Conservation (phyloP, 2,113 vertebrate species). For the Otis tarda region DNA sequence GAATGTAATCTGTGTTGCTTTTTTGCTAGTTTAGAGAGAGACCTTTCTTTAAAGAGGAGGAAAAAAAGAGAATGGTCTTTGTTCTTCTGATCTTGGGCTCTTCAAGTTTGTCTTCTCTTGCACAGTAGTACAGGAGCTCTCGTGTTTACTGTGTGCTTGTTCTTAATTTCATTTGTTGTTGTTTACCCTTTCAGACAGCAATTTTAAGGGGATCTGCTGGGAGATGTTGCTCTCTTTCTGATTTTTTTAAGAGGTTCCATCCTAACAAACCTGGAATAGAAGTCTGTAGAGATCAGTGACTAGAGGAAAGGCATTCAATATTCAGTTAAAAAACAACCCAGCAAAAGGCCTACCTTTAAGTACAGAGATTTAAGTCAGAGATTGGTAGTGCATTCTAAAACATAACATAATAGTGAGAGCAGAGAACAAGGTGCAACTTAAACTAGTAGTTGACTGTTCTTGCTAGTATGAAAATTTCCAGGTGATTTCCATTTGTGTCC, state of each 20-base stretch:
- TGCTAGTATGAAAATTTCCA: background rate
- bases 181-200: background rate
- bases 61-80: background rate
- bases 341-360: background rate
- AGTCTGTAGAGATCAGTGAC: background rate
- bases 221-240: background rate
- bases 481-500: background rate
- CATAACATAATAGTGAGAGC: background rate
- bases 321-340: background rate
- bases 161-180: background rate
- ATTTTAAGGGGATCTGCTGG: background rate
- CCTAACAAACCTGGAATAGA: background rate
- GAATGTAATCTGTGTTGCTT: background rate
- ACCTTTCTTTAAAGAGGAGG: background rate
- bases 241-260: background rate
- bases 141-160: background rate
- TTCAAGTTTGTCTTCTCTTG: background rate
- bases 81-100: background rate
- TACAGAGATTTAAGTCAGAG: background rate
- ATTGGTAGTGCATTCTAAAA: background rate
- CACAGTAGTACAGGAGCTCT: background rate
- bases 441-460: background rate
- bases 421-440: background rate
- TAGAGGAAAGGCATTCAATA: background rate
- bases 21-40: background rate